Evolutionary conservation across 1,140 invertebrate genomes (phyloP).

Genomic region (Chlorops oryzae): DNA sequence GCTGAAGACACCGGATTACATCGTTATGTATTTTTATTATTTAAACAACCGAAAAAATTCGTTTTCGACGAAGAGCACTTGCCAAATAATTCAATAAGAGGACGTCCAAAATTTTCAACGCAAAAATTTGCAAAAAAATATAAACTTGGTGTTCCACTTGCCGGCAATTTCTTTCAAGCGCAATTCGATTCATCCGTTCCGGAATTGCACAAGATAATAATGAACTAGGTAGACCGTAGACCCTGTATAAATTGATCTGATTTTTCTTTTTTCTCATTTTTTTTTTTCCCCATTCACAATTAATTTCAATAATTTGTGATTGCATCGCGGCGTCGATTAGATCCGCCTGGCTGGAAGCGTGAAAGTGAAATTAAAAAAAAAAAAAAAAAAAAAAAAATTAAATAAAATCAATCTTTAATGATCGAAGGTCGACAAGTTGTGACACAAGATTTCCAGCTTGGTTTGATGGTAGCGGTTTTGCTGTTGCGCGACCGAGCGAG

Average conservation of each 20-base stretch:
- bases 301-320: constrained; percentile 4
- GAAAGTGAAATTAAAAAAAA: not conserved
- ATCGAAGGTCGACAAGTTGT: no score
- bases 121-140: constrained; percentile 77
- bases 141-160: constrained; percentile 71
- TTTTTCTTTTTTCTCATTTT: not conserved
- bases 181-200: constrained; percentile 89
- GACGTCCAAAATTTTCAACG: constrained; percentile 70
- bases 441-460: no score
- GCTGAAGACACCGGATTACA: constrained; percentile 75
- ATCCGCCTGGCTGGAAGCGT: not conserved
- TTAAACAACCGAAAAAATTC: constrained; percentile 59
- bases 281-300: not conserved
- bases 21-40: constrained; percentile 83
- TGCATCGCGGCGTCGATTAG: not conserved
- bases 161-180: constrained; percentile 85
- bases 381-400: not conserved
- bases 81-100: constrained; percentile 52
- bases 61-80: constrained; percentile 42
- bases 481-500: no score
- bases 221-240: no score
- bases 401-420: no score
- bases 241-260: constrained; percentile 8
- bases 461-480: no score
- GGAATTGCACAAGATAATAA: constrained; percentile 33